Base-by-base conservation (phyloP, 2,888 invertebrate genomes). In the Orchesellides sinensis region DNA sequence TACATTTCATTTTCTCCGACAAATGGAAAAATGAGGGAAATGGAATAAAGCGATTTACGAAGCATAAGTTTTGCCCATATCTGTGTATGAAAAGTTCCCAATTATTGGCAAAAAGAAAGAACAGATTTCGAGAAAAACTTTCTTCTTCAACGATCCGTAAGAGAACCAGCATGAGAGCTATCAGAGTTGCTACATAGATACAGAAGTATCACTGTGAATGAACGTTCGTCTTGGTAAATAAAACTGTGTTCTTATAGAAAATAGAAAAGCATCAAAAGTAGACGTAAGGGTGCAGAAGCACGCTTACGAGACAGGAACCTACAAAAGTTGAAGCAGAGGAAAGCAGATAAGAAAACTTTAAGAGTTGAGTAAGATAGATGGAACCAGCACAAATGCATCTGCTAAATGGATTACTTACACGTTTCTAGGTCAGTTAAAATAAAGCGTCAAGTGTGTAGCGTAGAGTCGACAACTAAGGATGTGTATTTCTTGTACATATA, bases 381-480 rank as follows among this genome's bases (percentile, higher is more conserved):
- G 40, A 63, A 78, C 35, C 63, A 69, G 40, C 25, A 61, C 35
- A 78, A 78, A 78, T 78, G 78, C 78, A 69, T 78, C 68, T 68
- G 77, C 52, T 70, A 78, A 78, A 69, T 70, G 63, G 70, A 78
- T 78, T 69, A 59, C 68, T 77, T 59, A 78, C 78, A 59, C 70
- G 69, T 78, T 78, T 78, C 69, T 69, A 69, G 78, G 78, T 78
- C 78, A 78, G 61, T 78, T 78, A 52, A 78, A 49, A 69, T 32
- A 66, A 75, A 54, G 23, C 32, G n/a, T n/a, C n/a, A n/a, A n/a
- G n/a, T n/a, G n/a, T n/a, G n/a, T 8, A 40, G 10, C 2, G 2
- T 40, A 40, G 2, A 40, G 40, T 40, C 49, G 6, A 49, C 17
- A 19, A 6, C 17, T 49, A 21, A 2, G 17, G 6, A 17, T 8